These are phyloP conservation scores for Drosophila emarginata DNA, from an alignment of 2,888 invertebrate species.

Conservation along the genomic window DNA sequence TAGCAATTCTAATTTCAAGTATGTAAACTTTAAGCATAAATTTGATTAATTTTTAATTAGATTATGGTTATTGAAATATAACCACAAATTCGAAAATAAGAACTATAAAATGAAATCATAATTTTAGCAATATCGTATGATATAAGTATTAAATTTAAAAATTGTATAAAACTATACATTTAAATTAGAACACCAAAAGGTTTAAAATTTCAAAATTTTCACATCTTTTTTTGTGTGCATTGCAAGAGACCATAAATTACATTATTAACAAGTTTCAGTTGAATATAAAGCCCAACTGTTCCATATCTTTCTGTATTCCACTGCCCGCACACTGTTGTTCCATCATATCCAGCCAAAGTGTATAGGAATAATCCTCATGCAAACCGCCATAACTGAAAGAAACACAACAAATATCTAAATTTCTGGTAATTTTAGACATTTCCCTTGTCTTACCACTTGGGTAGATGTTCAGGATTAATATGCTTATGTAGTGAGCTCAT, in stretches of 20 bases:
- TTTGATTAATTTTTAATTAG: no score
- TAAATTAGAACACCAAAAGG: neutral
- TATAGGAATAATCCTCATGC: slow-evolving; percentile 88
- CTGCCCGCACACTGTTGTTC: slow-evolving; percentile 82
- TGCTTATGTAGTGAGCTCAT: slow-evolving; percentile 89
- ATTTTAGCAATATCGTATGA: neutral
- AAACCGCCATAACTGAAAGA: slow-evolving; percentile 81
- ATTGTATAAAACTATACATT: neutral
- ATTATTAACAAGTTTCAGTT: slow-evolving; percentile 42
- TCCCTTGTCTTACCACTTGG: slow-evolving; percentile 83
- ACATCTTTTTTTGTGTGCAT: neutral
- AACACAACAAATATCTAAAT: neutral
- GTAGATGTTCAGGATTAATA: slow-evolving; percentile 87
- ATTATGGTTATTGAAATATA: no score
- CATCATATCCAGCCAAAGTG: slow-evolving; percentile 88
- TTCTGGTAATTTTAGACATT: neutral
- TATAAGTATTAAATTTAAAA: neutral
- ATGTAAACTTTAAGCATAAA: no score
- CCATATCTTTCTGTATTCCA: slow-evolving; percentile 86
- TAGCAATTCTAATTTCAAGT: neutral
- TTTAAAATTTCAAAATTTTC: neutral
- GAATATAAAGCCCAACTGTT: slow-evolving; percentile 86
- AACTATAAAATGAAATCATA: neutral
- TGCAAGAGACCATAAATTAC: neutral
- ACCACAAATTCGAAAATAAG: no score